A percentile compares a stretch with the other conserved stretches of the same genome.
Conservation (phyloP, 2,888 invertebrate genomes). For the Latrodectus elegans region DNA sequence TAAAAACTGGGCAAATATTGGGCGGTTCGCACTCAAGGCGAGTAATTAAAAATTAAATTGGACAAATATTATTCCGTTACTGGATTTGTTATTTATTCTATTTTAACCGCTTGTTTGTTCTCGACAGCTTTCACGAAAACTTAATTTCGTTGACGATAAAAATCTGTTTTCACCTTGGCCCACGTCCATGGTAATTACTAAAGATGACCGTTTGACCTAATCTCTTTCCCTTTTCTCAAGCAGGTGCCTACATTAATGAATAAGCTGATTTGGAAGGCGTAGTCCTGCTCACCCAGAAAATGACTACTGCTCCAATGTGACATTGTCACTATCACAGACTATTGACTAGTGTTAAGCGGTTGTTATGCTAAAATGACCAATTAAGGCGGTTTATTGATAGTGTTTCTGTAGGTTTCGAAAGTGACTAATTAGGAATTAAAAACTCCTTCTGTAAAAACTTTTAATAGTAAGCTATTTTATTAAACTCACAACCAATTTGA, state of each 20-base stretch:
- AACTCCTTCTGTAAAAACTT: too few relatives aligned
- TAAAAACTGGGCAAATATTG: too few relatives aligned
- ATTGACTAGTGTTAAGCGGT: conserved; percentile 1
- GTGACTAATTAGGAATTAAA: too few relatives aligned
- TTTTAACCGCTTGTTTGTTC: neutral
- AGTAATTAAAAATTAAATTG: too few relatives aligned
- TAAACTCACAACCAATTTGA: too few relatives aligned
- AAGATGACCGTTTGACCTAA: conserved; percentile 57
- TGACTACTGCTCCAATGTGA: neutral
- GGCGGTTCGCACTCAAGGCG: too few relatives aligned
- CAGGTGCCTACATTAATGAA: neutral
- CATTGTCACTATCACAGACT: conserved; percentile 3
- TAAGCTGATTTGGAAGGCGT: conserved; percentile 24
- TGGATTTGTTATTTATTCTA: too few relatives aligned
- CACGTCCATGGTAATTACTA: conserved; percentile 25
- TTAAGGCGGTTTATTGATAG: neutral
- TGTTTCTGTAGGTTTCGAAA: too few relatives aligned
- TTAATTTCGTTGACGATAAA: neutral
- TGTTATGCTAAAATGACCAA: conserved; percentile 18
- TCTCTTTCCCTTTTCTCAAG: conserved; percentile 35
- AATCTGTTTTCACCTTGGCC: conserved; percentile 35
- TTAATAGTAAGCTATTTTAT: too few relatives aligned
- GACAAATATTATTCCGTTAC: too few relatives aligned
- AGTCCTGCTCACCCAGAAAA: conserved; percentile 14
- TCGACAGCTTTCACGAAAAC: neutral